Evolutionary conservation across 2,113 vertebrate species (phyloP), one percentile per base, ranked within the genome.

Genomic region (Otus sunia): DNA sequence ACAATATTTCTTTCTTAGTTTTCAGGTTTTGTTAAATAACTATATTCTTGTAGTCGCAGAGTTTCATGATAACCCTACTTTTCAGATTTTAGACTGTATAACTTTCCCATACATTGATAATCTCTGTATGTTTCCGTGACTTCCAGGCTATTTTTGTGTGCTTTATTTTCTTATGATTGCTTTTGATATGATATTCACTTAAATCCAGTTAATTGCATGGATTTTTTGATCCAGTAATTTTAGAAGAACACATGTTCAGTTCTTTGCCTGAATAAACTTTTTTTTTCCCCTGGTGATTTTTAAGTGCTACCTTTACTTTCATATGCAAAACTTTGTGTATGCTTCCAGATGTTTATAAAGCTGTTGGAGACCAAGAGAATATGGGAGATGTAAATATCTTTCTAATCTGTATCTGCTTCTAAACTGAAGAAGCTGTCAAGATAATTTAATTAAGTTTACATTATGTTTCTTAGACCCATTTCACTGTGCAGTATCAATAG

Each of bases 161-260:
- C 50, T 81, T 14, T 58, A 37, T 95, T 95, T 96, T 97, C 91
- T 89, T 93, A 64, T 88, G 23, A 25, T 67, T 91, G 80, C 49
- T 82, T 94, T 88, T 84, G 43, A 86, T 79, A 91, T 93, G 76
- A 62, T 88, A 78, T 91, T 83, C 39, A 69, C 74, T 91, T 94
- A 91, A 86, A 88, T 77, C 47, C 78, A 81, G 62, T 94, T 97
- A 97, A 96, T 96, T 96, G 29, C 58, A 96, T 89, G 76, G 95
- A 93, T 95, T 92, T 88, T 85, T 93, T 39, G 1, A 69, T 10
- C 77, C 27, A 91, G 26, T 76, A 66, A 86, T 97, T 96, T 80
- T 96, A 86, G 62, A 92, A 79, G 50, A 89, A 64, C n/a, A 21
- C 17, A 55, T 90, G 95, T 91, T 94, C 49, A 90, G 25, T 81